Evolutionary conservation across 2,113 vertebrate species (phyloP), one percentile per base, ranked within the genome.

Genomic region (Heterochromis multidens): DNA sequence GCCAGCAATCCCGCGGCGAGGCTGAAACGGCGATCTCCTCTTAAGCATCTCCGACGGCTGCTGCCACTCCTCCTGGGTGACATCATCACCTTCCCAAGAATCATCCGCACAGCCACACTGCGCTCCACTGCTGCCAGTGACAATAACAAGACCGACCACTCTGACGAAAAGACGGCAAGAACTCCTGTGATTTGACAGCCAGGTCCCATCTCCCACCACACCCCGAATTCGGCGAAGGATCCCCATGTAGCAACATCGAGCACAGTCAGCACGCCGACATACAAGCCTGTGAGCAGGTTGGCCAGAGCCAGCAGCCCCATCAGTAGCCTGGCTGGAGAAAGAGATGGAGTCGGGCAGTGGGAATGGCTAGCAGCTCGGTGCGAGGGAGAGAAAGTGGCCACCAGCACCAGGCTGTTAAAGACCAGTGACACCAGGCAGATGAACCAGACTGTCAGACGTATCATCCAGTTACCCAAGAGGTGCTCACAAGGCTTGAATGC

Each of bases 391-490:
- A 99, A 98, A 77, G 97, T 96, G 43, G 96, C 96, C 62, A 97
- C 94, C 74, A 98, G 95, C 82, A 99, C 98, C 88, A 99, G 94
- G 79, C 97, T 92, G 94, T 99, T 99, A 94, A 98, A 99, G 87
- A 97, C 93, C 89, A 99, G 90, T 0, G 98, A 97, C 78, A 98
- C 97, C 95, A 99, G 94, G 94, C 98, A 99, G 96, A 99, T 99
- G 95, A 99, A 99, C 99, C 99, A 99, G 78, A 99, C 98, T 0
- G 98, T 99, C 85, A 99, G 96, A 61, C 98, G 97, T 77, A 99
- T 99, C 98, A 99, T 99, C 99, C 99, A 99, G 95, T 97, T 99
- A 78, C 99, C 98, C 89, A 99, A 93, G 79, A 99, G 95, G 90
- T 99, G 97, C 93, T 98, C 97, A 57, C 99, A 99, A 29, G 99